These are phyloP conservation scores for Charaxes varanes DNA, from an alignment of 1,140 invertebrate species.

Conservation along the genomic window DNA sequence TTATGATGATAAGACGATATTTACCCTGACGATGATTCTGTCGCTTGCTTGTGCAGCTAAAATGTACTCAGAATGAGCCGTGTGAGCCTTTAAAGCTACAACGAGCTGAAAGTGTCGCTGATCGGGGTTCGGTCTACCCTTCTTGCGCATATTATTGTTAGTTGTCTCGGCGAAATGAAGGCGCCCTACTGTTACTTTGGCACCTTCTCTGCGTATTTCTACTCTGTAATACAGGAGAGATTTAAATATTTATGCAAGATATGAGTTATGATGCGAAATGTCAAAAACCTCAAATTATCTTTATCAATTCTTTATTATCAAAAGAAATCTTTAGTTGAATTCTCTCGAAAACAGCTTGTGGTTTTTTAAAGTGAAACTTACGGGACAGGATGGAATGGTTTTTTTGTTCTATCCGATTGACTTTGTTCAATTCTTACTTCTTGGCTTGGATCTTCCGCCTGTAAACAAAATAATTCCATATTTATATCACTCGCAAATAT, in stretches of 20 bases:
- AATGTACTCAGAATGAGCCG: constrained; percentile 84
- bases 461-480: constrained; percentile 12
- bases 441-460: constrained; percentile 93
- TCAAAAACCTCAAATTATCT: too few relatives aligned
- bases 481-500: too few relatives aligned
- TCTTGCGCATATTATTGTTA: constrained; percentile 99
- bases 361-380: constrained; percentile 79
- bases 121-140: constrained; percentile 98
- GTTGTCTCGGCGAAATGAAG: constrained; percentile 99
- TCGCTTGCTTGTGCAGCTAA: constrained; percentile 93
- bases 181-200: constrained; percentile 94
- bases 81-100: constrained; percentile 92
- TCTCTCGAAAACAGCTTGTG: too few relatives aligned
- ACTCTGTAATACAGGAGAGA: constrained; percentile 75
- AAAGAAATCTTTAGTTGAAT: too few relatives aligned
- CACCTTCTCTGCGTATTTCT: constrained; percentile 88
- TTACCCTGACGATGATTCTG: constrained; percentile 95
- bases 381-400: constrained; percentile 96
- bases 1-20: constrained; percentile 26
- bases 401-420: constrained; percentile 97
- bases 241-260: background rate
- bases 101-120: constrained; percentile 96
- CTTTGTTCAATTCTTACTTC: constrained; percentile 97
- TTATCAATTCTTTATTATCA: too few relatives aligned
- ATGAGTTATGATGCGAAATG: background rate